Base-by-base conservation (phyloP, 1,140 invertebrate species). In the Carcinoscorpius rotundicauda region DNA sequence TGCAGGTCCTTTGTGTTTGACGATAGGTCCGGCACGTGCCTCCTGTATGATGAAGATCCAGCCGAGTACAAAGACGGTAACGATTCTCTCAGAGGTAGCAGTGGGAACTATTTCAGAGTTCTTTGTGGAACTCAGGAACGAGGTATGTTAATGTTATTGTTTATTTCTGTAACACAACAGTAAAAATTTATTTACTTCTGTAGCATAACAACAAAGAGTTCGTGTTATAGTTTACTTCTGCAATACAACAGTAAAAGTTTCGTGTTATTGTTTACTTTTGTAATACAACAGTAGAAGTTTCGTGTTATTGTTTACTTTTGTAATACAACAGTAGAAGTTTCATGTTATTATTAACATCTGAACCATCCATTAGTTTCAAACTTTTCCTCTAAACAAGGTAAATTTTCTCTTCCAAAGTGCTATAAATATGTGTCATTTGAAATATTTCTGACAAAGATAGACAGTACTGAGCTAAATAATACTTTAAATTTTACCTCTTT, bases 31-130 rank as follows among this genome's bases (percentile, higher is more conserved):
- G 83, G 85, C 67, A 84, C 87, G 64, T 94, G 91, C 69, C 85
- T 89, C 4, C 81, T 93, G 6, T 91, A 88, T 3, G 89, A 92
- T 75, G 91, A 94, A 76, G 90, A 93, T 62, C 70, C 71, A 8
- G 62, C 68, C 6, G 60, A 66, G 11, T 66, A 69, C 6, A 56
- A 58, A 0, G 66, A 86, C 86, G 48, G 89, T 86, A 74, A 88
- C 82, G 70, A 64, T 51, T 68, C 63, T 51, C 66, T 71, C 51
- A 70, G 69, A 29, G 61, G 64, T 4, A 73, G 72, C 51, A 66
- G 61, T 49, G 72, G 72, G 48, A 70, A 73, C 53, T 60, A 72
- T 4, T 73, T 73, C 48, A 29, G 72, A 3, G 55, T 73, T 9
- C 64, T 73, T 49, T 73, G 72, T 58, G 68, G 69, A 4, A 66